Conservation (phyloP, 1,140 invertebrate species). For the Theocolax elegans region DNA sequence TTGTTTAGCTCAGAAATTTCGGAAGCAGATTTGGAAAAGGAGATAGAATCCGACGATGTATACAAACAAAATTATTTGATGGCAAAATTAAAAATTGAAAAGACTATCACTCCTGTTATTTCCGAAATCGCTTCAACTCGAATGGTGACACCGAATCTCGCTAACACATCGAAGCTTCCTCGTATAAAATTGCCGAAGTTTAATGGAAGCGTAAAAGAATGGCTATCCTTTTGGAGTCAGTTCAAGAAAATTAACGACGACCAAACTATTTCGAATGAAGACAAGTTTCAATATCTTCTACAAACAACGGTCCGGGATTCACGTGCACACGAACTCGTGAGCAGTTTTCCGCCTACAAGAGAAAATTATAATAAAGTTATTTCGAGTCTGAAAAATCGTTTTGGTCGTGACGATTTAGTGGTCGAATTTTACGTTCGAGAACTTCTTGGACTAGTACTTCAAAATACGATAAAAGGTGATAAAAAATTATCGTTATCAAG, state of each 20-base stretch:
- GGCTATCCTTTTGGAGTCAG: constrained; percentile 21
- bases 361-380: constrained; percentile 32
- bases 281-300: constrained; percentile 15
- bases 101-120: not conserved
- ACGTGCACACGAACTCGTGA: constrained; percentile 25
- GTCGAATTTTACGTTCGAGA: constrained; percentile 51
- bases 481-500: not conserved
- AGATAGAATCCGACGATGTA: not conserved
- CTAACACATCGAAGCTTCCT: no score
- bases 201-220: not conserved
- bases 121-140: no score
- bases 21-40: not conserved
- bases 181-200: not conserved
- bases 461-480: constrained; percentile 31
- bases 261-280: constrained; percentile 21
- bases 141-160: no score
- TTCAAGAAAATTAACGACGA: constrained; percentile 49
- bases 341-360: constrained; percentile 30
- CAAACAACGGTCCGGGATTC: constrained; percentile 1
- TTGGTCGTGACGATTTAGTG: constrained; percentile 45
- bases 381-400: constrained; percentile 34
- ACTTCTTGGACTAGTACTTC: constrained; percentile 44
- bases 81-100: not conserved
- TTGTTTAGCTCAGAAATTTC: not conserved
- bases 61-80: not conserved